Evolutionary conservation across 2,797 vertebrate genomes (phyloP).

Genomic region (Lithobates sylvaticus): DNA sequence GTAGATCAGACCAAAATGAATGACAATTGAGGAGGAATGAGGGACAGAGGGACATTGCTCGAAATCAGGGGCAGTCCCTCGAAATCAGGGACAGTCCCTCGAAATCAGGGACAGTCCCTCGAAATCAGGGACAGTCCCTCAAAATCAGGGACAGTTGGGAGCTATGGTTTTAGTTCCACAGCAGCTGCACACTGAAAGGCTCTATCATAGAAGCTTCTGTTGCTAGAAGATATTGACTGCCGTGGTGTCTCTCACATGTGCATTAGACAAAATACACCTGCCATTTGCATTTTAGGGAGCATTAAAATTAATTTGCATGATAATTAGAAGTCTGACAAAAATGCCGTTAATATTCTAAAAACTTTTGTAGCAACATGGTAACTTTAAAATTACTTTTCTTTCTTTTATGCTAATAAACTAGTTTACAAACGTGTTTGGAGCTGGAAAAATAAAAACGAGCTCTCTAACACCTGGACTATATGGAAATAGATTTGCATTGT

Average conservation of each 20-base stretch:
- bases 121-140: too few species aligned
- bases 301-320: slow-evolving; percentile 1
- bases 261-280: slow-evolving; percentile 44
- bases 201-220: slow-evolving; percentile 44
- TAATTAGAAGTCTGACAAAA: background rate
- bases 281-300: slow-evolving; percentile 26
- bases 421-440: background rate
- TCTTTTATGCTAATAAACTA: background rate
- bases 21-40: too few species aligned
- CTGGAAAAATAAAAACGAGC: background rate
- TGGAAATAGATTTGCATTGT: slow-evolving; percentile 15
- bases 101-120: too few species aligned
- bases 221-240: slow-evolving; percentile 44
- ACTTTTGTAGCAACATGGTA: background rate
- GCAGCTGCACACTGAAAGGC: slow-evolving; percentile 57
- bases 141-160: too few species aligned
- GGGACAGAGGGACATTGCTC: too few species aligned
- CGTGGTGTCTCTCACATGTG: slow-evolving; percentile 26
- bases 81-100: too few species aligned
- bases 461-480: background rate
- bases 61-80: too few species aligned
- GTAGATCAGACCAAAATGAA: too few species aligned
- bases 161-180: slow-evolving; percentile 51
- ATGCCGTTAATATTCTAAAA: background rate
- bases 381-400: background rate